Base-by-base conservation (phyloP, 30 jellyfish, hydroid and myxozoan species). In the Calvadosia cruxmelitensis region DNA sequence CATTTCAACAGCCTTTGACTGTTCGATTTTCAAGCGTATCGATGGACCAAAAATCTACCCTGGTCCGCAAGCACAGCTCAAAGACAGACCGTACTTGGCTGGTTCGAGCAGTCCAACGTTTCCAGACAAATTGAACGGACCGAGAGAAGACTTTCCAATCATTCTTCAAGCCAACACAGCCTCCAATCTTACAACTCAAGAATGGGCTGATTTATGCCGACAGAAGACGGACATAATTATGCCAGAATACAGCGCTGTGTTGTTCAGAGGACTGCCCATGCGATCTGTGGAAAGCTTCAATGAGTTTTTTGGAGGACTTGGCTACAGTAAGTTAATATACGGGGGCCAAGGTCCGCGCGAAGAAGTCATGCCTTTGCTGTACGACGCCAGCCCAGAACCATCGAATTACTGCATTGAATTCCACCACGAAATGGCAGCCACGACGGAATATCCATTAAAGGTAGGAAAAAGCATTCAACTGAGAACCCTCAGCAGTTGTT, bases 371-470 rank as follows among this genome's bases (percentile, higher is more conserved):
- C 52, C 80, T 20, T 70, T 67, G 51, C 82, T 85, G 7, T 85
- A 85, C 31, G 52, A 86, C 0, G 96, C 96, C 7, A 85, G 96
- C 33, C 93, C 73, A 29, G 96, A 85, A 28, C 96, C 96, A 16
- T 81, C 91, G n/a, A 82, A 63, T 2, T 85, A 73, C 69, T 67
- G 92, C 33, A 85, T 85, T 26, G 96, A 85, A 65, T 77, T 89
- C 49, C 96, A 85, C 78, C 78, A 85, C 33, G 96, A 85, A 50
- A 72, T 85, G 96, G 78, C 96, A n/a, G n/a, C n/a, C n/a, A n/a
- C n/a, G n/a, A n/a, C n/a, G n/a, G n/a, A n/a, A n/a, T n/a, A n/a
- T n/a, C n/a, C n/a, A n/a, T n/a, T n/a, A n/a, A n/a, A n/a, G n/a
- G n/a, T n/a, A n/a, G n/a, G n/a, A n/a, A n/a, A n/a, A n/a, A n/a